phyloP scores from a whole-genome alignment of 2,797 vertebrate species.

The Synaphobranchus kaupii region DNA sequence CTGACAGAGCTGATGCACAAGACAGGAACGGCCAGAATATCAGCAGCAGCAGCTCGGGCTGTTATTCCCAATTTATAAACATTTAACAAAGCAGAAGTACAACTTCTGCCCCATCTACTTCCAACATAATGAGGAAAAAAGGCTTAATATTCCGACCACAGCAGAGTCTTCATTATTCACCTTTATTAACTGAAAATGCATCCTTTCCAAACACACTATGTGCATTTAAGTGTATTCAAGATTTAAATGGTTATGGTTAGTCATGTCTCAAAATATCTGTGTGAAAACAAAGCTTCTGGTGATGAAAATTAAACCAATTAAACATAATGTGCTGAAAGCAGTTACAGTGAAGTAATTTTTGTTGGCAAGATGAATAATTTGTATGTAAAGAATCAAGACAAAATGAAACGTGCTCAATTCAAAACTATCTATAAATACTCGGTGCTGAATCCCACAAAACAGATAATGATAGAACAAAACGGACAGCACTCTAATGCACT shows the following conservation, averaged over 20 bases:
- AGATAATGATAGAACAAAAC: no score
- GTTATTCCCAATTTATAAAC: slow-evolving; percentile 15
- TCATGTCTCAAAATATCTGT: background rate
- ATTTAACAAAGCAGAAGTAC: background rate
- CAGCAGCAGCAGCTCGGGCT: slow-evolving; percentile 47
- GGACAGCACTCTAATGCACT: no score
- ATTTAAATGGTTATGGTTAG: background rate
- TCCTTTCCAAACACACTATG: background rate
- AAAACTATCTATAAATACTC: no score
- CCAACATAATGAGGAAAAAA: background rate
- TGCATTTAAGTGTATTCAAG: background rate
- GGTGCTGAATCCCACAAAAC: no score
- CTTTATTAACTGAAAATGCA: background rate
- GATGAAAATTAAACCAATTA: background rate
- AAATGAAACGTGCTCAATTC: no score
- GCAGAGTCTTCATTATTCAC: background rate
- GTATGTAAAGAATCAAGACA: background rate
- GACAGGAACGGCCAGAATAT: slow-evolving; percentile 58
- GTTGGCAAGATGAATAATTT: background rate
- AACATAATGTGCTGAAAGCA: background rate
- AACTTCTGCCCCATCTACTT: background rate
- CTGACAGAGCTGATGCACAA: slow-evolving; percentile 57
- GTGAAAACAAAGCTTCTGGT: background rate
- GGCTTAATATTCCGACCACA: background rate
- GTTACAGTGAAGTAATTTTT: background rate